phyloP scores from a whole-genome alignment of 2,797 vertebrate species.

The Menidia menidia region DNA sequence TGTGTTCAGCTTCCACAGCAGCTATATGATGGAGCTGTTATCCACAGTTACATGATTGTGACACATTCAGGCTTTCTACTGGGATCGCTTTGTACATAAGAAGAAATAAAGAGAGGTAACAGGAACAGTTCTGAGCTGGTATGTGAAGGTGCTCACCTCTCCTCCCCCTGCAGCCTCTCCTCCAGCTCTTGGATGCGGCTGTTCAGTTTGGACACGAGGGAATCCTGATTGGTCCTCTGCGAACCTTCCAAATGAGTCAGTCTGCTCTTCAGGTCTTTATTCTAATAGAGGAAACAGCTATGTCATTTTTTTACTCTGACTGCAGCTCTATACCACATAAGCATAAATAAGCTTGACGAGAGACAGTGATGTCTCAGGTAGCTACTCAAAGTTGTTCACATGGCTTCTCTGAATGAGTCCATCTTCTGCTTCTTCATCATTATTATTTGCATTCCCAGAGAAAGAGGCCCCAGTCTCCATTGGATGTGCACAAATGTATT shows the following conservation, averaged over 20 bases:
- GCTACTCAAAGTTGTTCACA: too few species aligned
- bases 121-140: not conserved
- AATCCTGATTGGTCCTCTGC: slow-evolving; percentile 91
- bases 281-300: slow-evolving; percentile 77
- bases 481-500: too few species aligned
- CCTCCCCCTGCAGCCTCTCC: slow-evolving; percentile 89
- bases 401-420: too few species aligned
- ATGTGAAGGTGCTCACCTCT: slow-evolving; percentile 81
- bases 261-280: slow-evolving; percentile 92
- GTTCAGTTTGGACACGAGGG: slow-evolving; percentile 90
- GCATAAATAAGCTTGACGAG: too few species aligned
- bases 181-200: slow-evolving; percentile 91
- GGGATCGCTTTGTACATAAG: not conserved
- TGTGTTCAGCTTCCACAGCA: slow-evolving; percentile 5
- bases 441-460: too few species aligned
- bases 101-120: not conserved
- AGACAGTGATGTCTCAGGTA: too few species aligned
- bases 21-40: slow-evolving; percentile 18
- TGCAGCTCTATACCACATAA: not conserved
- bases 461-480: too few species aligned
- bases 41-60: not conserved
- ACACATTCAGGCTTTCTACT: not conserved
- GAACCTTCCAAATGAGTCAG: slow-evolving; percentile 91
- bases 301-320: not conserved
- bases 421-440: too few species aligned